Evolutionary conservation across 2,113 vertebrate genomes (phyloP).

Genomic region (Aegithalos caudatus): DNA sequence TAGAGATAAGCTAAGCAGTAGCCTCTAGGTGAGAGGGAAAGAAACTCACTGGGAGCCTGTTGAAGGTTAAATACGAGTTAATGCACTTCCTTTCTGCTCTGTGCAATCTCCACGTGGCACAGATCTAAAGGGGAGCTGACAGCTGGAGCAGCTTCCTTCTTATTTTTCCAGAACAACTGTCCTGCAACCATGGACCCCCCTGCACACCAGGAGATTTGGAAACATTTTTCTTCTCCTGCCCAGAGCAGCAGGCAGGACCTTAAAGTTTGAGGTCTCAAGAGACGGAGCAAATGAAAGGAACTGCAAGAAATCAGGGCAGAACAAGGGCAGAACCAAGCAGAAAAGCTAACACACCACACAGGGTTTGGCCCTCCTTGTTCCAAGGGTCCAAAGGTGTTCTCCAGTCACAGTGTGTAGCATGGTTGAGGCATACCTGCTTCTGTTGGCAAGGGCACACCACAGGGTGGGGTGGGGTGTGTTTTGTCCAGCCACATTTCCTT

Average conservation of each 20-base stretch:
- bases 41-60: neutral
- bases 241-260: neutral
- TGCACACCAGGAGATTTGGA: neutral
- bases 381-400: neutral
- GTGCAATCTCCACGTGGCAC: neutral
- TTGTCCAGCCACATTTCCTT: neutral
- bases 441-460: neutral
- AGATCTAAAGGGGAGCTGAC: constrained; percentile 2
- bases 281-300: neutral
- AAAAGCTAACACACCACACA: neutral
- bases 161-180: neutral
- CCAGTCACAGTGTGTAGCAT: neutral
- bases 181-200: neutral
- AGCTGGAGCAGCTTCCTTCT: neutral
- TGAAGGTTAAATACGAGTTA: neutral
- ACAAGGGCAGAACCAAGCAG: neutral
- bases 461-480: neutral
- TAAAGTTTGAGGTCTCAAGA: neutral
- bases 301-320: neutral
- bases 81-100: neutral
- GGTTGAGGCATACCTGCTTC: neutral
- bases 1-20: constrained; percentile 13
- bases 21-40: neutral
- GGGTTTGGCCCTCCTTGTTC: neutral
- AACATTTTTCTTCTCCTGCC: neutral